These are phyloP conservation scores for Pterostichus niger DNA, from an alignment of 2,888 invertebrate genomes.

Conservation along the genomic window DNA sequence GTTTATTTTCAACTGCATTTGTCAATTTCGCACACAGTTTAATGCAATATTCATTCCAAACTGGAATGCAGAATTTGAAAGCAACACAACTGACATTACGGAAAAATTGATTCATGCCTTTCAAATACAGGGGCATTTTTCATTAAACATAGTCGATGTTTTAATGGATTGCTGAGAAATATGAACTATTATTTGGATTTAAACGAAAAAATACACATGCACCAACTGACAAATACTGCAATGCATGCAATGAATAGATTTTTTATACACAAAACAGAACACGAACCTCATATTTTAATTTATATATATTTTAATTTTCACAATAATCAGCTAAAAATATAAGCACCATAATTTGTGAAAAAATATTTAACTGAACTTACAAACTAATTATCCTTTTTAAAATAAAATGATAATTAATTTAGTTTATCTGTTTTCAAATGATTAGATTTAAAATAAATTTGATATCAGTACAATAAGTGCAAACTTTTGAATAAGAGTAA, in stretches of 20 bases:
- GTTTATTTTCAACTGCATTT: slow-evolving; percentile 39
- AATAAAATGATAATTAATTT: too few relatives aligned
- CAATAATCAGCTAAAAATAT: too few relatives aligned
- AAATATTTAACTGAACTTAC: too few relatives aligned
- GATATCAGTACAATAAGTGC: too few relatives aligned
- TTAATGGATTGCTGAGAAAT: slow-evolving; percentile 8
- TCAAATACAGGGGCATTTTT: neutral
- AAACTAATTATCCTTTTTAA: too few relatives aligned
- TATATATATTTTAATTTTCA: too few relatives aligned
- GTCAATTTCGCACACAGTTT: slow-evolving; percentile 28
- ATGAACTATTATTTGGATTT: neutral
- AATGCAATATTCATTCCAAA: slow-evolving; percentile 39
- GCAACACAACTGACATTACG: slow-evolving; percentile 7
- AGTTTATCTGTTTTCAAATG: too few relatives aligned
- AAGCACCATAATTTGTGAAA: too few relatives aligned
- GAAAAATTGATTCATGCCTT: slow-evolving; percentile 28
- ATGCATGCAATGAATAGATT: too few relatives aligned
- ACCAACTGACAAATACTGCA: neutral
- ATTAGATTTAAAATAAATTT: too few relatives aligned
- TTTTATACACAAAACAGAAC: too few relatives aligned
- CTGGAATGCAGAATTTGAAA: slow-evolving; percentile 18
- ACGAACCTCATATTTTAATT: too few relatives aligned
- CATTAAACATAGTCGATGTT: neutral
- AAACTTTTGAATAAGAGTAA: neutral
- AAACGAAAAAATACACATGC: slow-evolving; percentile 3